A percentile compares a stretch with the other conserved stretches of the same genome.
Evolutionary conservation across 2,113 vertebrate genomes (phyloP).

Genomic region (Tricholaema leucomelas): DNA sequence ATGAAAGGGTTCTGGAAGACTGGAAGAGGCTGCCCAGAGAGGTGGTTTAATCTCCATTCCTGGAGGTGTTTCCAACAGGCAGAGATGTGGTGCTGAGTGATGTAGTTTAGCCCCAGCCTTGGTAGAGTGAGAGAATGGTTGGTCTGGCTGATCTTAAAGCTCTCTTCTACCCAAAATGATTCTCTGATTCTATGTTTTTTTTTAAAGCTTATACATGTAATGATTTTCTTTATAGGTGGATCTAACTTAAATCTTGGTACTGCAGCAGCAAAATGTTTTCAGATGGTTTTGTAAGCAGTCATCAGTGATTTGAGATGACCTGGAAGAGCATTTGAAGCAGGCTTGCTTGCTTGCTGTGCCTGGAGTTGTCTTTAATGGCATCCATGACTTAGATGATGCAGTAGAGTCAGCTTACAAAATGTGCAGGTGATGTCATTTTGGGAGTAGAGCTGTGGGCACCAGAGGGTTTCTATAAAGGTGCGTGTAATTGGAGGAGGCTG

Average conservation of each 20-base stretch:
- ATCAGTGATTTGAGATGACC: background rate
- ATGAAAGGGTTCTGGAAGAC: too few species aligned
- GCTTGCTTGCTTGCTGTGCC: background rate
- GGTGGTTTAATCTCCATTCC: too few species aligned
- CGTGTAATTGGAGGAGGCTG: background rate
- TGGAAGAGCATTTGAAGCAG: background rate
- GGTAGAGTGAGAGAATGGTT: too few species aligned
- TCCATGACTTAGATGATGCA: background rate
- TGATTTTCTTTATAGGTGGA: too few species aligned
- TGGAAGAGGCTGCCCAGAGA: too few species aligned
- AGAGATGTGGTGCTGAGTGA: too few species aligned
- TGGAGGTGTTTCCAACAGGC: too few species aligned
- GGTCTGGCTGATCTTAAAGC: too few species aligned
- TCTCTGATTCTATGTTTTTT: background rate
- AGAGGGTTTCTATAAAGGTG: background rate
- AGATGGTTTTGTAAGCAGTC: background rate
- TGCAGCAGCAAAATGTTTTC: background rate
- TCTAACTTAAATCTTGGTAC: background rate
- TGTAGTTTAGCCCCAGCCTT: too few species aligned
- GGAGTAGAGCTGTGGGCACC: background rate
- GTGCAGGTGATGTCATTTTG: background rate
- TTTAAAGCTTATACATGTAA: background rate
- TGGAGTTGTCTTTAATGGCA: background rate
- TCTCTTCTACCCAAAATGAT: too few species aligned
- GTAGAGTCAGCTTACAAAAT: background rate